phyloP scores from a whole-genome alignment of 2,113 vertebrate species.

The Fregata magnificens region DNA sequence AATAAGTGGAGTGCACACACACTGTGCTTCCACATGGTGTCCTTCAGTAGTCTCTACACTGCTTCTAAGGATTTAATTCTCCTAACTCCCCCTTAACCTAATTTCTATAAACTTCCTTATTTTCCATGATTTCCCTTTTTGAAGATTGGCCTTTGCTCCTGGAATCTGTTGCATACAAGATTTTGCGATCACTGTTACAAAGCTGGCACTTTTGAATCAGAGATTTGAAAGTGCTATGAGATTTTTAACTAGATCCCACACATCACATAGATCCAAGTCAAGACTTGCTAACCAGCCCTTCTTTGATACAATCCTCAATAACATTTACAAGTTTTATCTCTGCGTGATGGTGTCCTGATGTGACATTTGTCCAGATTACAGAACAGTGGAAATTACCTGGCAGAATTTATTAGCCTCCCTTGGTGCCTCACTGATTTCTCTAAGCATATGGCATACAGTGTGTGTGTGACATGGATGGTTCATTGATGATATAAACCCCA shows the following conservation, averaged over 20 bases:
- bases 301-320: neutral
- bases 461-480: neutral
- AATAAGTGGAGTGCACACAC: neutral
- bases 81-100: neutral
- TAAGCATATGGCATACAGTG: neutral
- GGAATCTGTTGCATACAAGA: neutral
- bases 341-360: neutral
- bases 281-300: neutral
- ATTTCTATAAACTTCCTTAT: neutral
- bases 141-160: neutral
- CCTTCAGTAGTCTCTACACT: neutral
- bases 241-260: neutral
- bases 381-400: neutral
- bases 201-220: neutral
- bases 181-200: neutral
- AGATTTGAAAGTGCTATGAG: neutral
- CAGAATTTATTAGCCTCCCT: neutral
- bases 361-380: neutral
- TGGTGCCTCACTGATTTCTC: neutral
- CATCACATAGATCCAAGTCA: rapidly evolving
- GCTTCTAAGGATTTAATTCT: neutral
- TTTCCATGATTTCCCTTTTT: neutral
- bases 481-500: neutral
- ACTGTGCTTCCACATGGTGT: neutral
- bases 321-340: neutral